Evolutionary conservation across 2,113 vertebrate species (phyloP).

Genomic region (Manacus vitellinus): DNA sequence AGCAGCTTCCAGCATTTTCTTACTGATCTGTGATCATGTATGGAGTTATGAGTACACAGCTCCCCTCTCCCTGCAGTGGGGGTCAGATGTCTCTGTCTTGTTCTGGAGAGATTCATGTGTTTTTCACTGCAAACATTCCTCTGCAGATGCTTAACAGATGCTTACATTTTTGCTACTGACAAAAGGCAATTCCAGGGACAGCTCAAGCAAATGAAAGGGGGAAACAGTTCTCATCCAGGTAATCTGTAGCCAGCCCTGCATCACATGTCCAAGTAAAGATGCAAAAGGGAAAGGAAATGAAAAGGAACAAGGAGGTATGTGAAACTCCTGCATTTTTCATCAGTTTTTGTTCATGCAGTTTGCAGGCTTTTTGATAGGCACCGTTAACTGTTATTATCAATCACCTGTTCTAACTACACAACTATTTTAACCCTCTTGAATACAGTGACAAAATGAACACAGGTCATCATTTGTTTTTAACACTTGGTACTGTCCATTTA

Average conservation of each 20-base stretch:
- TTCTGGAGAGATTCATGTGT: background rate
- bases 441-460: background rate
- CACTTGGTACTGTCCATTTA: background rate
- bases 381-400: background rate
- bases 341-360: background rate
- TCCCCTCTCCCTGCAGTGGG: background rate
- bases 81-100: background rate
- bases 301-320: background rate
- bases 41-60: background rate
- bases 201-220: background rate
- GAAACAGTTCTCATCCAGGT: background rate
- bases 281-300: background rate
- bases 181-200: background rate
- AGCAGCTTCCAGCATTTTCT: background rate
- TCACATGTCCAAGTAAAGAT: background rate
- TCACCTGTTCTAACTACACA: background rate
- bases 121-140: background rate
- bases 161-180: background rate
- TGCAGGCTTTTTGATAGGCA: background rate
- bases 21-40: background rate
- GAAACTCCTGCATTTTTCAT: background rate
- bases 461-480: background rate
- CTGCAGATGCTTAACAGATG: background rate
- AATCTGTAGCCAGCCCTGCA: background rate
- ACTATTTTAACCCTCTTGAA: background rate